Conservation (phyloP, 2,797 vertebrate genomes). For the Sebastes baramenuke region DNA sequence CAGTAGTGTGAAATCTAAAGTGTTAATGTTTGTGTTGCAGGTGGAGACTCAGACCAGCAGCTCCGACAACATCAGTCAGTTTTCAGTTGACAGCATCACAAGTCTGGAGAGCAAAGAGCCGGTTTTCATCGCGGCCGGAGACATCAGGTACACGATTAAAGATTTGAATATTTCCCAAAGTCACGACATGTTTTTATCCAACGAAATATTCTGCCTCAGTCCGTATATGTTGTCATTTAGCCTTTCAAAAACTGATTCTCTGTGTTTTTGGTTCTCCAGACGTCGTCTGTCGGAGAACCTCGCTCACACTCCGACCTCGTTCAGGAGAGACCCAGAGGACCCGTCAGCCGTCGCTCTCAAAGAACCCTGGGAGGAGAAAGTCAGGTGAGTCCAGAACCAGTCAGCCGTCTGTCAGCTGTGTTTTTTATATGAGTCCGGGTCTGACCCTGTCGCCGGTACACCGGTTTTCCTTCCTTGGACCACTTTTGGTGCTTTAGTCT, state of each 20-base stretch:
- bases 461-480: too few relatives aligned
- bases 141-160: conserved; percentile 84
- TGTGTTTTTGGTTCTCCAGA: conserved; percentile 67
- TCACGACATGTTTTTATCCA: too few relatives aligned
- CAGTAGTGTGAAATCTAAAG: not conserved
- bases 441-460: too few relatives aligned
- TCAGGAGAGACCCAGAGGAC: conserved; percentile 92
- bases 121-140: conserved; percentile 93
- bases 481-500: too few relatives aligned
- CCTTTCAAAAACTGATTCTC: not conserved
- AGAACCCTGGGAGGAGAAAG: conserved; percentile 97
- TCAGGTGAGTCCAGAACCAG: conserved; percentile 71
- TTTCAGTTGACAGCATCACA: conserved; percentile 97
- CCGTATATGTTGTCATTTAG: too few relatives aligned
- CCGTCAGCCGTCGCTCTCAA: conserved; percentile 95
- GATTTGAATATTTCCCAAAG: too few relatives aligned
- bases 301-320: conserved; percentile 91
- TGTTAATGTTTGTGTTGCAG: conserved; percentile 73
- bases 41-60: conserved; percentile 92
- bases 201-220: too few relatives aligned
- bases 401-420: too few relatives aligned
- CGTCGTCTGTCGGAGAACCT: conserved; percentile 93
- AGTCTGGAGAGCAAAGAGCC: conserved; percentile 97
- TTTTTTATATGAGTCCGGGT: too few relatives aligned
- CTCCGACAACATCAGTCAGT: conserved; percentile 98